Conservation (phyloP, 2,888 invertebrate species). For the Napeogenes sylphis region DNA sequence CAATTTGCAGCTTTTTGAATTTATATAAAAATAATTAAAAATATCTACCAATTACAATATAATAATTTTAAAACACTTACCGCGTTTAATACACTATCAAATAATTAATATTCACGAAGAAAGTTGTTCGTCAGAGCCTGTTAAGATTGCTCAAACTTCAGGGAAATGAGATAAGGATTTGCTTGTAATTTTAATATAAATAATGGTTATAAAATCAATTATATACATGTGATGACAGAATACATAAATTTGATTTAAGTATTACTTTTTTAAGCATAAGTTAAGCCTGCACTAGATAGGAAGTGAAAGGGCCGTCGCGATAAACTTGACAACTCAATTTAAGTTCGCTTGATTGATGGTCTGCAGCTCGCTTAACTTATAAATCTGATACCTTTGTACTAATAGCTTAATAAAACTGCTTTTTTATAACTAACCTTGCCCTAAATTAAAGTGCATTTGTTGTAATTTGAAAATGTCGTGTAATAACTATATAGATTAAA, state of each 20-base stretch:
- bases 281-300: constrained; percentile 16
- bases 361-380: constrained; percentile 20
- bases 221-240: not conserved
- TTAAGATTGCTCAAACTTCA: too few species aligned
- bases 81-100: too few species aligned
- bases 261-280: constrained; percentile 12
- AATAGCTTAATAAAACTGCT: constrained; percentile 7
- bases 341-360: constrained; percentile 25
- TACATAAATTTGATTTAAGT: not conserved
- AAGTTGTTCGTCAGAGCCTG: too few species aligned
- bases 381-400: constrained; percentile 21
- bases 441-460: constrained; percentile 1
- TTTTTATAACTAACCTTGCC: constrained; percentile 7
- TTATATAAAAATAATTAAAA: too few species aligned
- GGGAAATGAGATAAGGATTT: too few species aligned
- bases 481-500: too few species aligned
- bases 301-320: constrained; percentile 22
- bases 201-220: not conserved
- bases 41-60: too few species aligned
- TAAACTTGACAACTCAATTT: constrained; percentile 31
- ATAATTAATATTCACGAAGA: too few species aligned
- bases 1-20: too few species aligned
- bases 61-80: too few species aligned
- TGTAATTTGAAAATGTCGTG: too few species aligned
- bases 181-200: too few species aligned